Percentiles rank a stretch among this genome's conserved stretches.
Conservation (phyloP, 2,888 invertebrate genomes). For the Calameuta filiformis region DNA sequence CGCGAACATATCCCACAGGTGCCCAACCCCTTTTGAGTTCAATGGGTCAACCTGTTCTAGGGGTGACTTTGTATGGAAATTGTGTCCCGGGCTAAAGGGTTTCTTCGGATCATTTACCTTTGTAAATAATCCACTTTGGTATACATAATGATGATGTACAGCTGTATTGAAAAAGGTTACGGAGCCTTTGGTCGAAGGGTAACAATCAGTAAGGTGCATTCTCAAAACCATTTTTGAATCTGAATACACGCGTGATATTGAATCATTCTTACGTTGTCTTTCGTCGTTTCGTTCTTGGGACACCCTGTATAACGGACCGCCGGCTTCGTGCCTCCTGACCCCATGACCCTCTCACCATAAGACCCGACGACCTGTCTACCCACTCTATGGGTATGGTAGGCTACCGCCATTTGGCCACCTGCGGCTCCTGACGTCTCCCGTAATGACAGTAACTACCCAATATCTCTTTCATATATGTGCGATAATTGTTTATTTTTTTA, state of each 20-base stretch:
- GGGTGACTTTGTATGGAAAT: constrained; percentile 51
- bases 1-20: constrained; percentile 43
- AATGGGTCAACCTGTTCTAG: constrained; percentile 38
- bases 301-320: constrained; percentile 15
- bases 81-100: background rate
- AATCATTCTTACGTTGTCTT: background rate
- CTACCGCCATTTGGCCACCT: constrained; percentile 48
- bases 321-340: constrained; percentile 42
- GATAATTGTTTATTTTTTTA: background rate
- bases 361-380: constrained; percentile 41
- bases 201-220: background rate
- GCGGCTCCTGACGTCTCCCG: constrained; percentile 51
- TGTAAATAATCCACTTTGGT: background rate
- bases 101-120: background rate
- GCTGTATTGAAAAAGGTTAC: background rate
- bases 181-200: background rate
- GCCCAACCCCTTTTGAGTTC: constrained; percentile 43
- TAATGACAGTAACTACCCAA: constrained; percentile 25
- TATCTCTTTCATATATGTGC: background rate
- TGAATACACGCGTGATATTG: background rate
- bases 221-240: background rate
- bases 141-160: background rate
- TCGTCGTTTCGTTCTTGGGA: background rate
- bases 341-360: constrained; percentile 40
- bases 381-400: constrained; percentile 40